These are phyloP conservation scores for Muraenolepis orangiensis DNA, from an alignment of 2,797 vertebrate species.

Conservation along the genomic window DNA sequence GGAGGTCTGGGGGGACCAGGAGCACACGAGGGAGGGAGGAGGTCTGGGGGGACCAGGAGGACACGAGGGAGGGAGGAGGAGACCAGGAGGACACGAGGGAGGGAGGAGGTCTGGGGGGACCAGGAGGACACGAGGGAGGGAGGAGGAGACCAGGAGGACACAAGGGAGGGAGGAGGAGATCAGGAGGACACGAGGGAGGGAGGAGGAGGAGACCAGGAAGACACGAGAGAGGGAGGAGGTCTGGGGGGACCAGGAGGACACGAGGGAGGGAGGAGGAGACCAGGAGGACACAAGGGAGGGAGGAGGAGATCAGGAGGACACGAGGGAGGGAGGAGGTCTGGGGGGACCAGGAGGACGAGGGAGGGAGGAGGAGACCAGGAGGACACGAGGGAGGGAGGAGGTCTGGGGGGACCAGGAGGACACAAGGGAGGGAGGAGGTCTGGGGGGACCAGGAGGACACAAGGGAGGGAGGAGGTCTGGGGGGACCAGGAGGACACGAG, in stretches of 20 bases:
- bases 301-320: slow-evolving; percentile 88
- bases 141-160: no score
- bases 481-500: slow-evolving; percentile 36
- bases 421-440: slow-evolving; percentile 33
- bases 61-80: slow-evolving; percentile 72
- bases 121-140: slow-evolving; percentile 31
- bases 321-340: slow-evolving; percentile 35
- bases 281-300: no score
- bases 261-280: slow-evolving; percentile 34
- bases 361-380: slow-evolving; percentile 89
- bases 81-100: slow-evolving; percentile 81
- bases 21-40: slow-evolving; percentile 26
- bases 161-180: slow-evolving; percentile 31
- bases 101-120: slow-evolving; percentile 33
- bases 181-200: slow-evolving; percentile 31
- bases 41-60: slow-evolving; percentile 38
- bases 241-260: slow-evolving; percentile 35
- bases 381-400: slow-evolving; percentile 46
- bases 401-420: slow-evolving; percentile 38
- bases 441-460: no score
- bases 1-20: no score
- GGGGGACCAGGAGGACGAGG: slow-evolving; percentile 31
- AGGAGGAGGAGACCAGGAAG: no score
- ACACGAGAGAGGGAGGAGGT: slow-evolving; percentile 29
- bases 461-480: slow-evolving; percentile 34